Percentiles rank a stretch among this genome's conserved stretches.
Conservation (phyloP, 2,797 vertebrate species). For the Nothura maculosa region DNA sequence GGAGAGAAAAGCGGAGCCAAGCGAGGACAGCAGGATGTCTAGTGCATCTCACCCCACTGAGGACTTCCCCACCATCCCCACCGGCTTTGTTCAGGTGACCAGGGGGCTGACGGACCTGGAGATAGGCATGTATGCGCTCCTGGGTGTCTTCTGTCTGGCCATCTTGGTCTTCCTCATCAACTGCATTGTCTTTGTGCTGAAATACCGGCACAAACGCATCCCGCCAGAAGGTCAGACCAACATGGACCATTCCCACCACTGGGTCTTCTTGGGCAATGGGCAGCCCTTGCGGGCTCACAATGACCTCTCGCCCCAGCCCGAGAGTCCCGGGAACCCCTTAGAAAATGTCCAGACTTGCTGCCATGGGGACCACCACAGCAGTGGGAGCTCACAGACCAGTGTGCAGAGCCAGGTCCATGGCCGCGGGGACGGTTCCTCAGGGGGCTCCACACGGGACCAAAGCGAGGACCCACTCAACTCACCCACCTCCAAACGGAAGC, state of each 20-base stretch:
- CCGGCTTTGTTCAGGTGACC: constrained; percentile 89
- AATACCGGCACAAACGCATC: constrained; percentile 96
- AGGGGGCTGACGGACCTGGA: constrained; percentile 96
- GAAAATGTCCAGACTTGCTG: constrained; percentile 94
- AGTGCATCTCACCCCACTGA: constrained; percentile 53
- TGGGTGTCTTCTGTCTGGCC: constrained; percentile 97
- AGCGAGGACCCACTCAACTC: constrained; percentile 93
- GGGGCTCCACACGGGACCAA: constrained; percentile 92
- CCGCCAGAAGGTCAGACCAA: constrained; percentile 97
- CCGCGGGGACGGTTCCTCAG: constrained; percentile 93
- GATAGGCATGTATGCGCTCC: constrained; percentile 97
- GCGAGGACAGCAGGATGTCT: constrained; percentile 80
- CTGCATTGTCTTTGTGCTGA: constrained; percentile 97
- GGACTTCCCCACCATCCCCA: constrained; percentile 89
- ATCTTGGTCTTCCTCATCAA: constrained; percentile 99
- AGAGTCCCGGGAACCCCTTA: constrained; percentile 89
- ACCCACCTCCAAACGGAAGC: constrained; percentile 96
- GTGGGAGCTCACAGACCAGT: constrained; percentile 96
- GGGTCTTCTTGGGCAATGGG: constrained; percentile 97
- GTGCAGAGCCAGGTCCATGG: constrained; percentile 97
- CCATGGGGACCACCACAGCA: constrained; percentile 95
- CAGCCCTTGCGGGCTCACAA: constrained; percentile 92
- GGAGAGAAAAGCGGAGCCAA: constrained; percentile 75
- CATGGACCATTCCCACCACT: constrained; percentile 98
- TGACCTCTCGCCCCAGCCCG: constrained; percentile 90